Conservation (phyloP, 2,888 invertebrate genomes). For the Atethmia centrago region DNA sequence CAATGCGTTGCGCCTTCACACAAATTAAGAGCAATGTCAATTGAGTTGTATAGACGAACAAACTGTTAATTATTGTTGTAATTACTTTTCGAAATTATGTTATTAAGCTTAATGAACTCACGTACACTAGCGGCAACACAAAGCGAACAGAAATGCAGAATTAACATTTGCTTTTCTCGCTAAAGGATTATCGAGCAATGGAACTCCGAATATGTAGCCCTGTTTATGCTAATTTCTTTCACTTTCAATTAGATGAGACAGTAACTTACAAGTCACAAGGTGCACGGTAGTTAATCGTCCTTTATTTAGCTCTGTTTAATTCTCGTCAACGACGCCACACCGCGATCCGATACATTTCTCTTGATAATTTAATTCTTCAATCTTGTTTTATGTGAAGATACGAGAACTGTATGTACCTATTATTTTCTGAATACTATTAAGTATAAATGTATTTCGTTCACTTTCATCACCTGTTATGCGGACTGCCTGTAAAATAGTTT, state of each 20-base stretch:
- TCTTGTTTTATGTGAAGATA: slow-evolving; percentile 45
- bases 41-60: slow-evolving; percentile 58
- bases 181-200: slow-evolving; percentile 50
- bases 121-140: slow-evolving; percentile 51
- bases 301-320: slow-evolving; percentile 48
- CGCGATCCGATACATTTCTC: slow-evolving; percentile 45
- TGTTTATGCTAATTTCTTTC: slow-evolving; percentile 62
- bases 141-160: slow-evolving; percentile 50
- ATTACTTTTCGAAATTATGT: slow-evolving; percentile 82
- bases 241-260: slow-evolving; percentile 62
- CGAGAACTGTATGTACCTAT: slow-evolving; percentile 32
- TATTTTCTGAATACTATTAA: slow-evolving; percentile 45
- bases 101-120: slow-evolving; percentile 78
- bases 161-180: slow-evolving; percentile 45
- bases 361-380: slow-evolving; percentile 50
- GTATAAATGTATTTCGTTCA: slow-evolving; percentile 22
- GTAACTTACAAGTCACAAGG: slow-evolving; percentile 39
- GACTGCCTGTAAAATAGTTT: slow-evolving; percentile 2
- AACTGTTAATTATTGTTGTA: slow-evolving; percentile 71
- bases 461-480: slow-evolving; percentile 10
- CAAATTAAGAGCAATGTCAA: slow-evolving; percentile 73
- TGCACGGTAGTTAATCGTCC: slow-evolving; percentile 31
- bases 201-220: slow-evolving; percentile 35
- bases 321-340: slow-evolving; percentile 37
- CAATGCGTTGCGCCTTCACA: slow-evolving; percentile 65